Conservation (phyloP, 1,140 invertebrate species). For the Drosophila subpulchrella region DNA sequence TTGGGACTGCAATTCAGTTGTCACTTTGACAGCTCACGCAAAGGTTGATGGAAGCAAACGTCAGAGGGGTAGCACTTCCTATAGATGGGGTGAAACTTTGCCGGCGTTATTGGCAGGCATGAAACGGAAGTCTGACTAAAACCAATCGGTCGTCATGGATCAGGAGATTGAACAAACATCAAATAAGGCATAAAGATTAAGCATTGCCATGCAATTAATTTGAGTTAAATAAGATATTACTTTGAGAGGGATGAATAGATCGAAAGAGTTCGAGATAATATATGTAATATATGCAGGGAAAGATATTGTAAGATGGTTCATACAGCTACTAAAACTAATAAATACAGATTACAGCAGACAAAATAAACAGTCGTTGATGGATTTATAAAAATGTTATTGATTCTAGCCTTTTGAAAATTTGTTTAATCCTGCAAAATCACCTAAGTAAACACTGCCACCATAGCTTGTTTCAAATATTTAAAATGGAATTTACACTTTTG, state of each 20-base stretch:
- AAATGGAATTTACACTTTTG: constrained; percentile 14
- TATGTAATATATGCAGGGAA: no score
- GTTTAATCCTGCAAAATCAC: not conserved
- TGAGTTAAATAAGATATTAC: constrained; percentile 30
- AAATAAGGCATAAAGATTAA: constrained; percentile 2
- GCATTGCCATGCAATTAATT: constrained; percentile 30
- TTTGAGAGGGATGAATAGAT: not conserved
- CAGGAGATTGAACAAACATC: constrained; percentile 31
- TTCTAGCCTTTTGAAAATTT: not conserved
- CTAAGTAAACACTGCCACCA: not conserved
- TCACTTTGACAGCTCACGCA: constrained; percentile 81
- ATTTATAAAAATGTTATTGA: not conserved
- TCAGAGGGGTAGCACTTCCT: constrained; percentile 12
- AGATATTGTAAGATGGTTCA: no score
- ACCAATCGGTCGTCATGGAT: constrained; percentile 49
- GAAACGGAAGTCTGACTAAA: constrained; percentile 58
- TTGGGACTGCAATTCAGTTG: constrained; percentile 71
- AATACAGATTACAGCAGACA: no score
- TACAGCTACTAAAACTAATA: no score
- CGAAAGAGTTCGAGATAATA: no score
- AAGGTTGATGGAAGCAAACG: constrained; percentile 67
- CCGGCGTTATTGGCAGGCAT: constrained; percentile 70
- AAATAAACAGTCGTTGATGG: not conserved
- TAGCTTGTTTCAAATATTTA: constrained; percentile 2
- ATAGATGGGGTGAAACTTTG: constrained; percentile 16